These are phyloP conservation scores for Mesochorus sp. DNA, from an alignment of 2,888 invertebrate genomes.

Conservation along the genomic window DNA sequence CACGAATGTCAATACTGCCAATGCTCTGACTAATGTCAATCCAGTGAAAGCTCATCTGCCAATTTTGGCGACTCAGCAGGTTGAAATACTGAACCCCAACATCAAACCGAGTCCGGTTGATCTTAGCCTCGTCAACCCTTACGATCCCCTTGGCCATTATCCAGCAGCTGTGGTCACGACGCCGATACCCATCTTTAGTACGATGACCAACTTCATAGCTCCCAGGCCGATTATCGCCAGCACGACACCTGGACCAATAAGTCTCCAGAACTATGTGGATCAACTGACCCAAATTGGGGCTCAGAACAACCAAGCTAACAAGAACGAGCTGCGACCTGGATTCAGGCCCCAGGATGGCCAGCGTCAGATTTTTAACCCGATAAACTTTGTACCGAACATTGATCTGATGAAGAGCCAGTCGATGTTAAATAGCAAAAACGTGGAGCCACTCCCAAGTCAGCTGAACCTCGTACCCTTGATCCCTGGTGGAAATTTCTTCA, in stretches of 20 bases:
- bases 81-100: conserved; percentile 78
- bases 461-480: conserved; percentile 76
- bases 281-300: conserved; percentile 73
- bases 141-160: conserved; percentile 71
- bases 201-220: conserved; percentile 71
- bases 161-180: conserved; percentile 76
- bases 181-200: conserved; percentile 76
- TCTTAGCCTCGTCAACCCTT: conserved; percentile 67
- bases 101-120: conserved; percentile 73
- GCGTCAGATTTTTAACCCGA: conserved; percentile 76
- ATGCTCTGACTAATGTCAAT: conserved; percentile 57
- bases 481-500: conserved; percentile 78
- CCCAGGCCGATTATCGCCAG: conserved; percentile 67
- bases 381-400: conserved; percentile 77
- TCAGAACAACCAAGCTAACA: conserved; percentile 61
- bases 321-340: conserved; percentile 60
- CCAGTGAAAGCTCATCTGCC: conserved; percentile 74
- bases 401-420: conserved; percentile 77
- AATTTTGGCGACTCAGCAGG: conserved; percentile 74
- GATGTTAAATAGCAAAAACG: conserved; percentile 72
- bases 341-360: conserved; percentile 62
- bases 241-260: conserved; percentile 64
- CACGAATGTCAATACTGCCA: conserved; percentile 66
- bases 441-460: conserved; percentile 68
- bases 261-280: conserved; percentile 71